Conservation (phyloP, 2,113 vertebrate species). For the Cynopterus brachyotis region DNA sequence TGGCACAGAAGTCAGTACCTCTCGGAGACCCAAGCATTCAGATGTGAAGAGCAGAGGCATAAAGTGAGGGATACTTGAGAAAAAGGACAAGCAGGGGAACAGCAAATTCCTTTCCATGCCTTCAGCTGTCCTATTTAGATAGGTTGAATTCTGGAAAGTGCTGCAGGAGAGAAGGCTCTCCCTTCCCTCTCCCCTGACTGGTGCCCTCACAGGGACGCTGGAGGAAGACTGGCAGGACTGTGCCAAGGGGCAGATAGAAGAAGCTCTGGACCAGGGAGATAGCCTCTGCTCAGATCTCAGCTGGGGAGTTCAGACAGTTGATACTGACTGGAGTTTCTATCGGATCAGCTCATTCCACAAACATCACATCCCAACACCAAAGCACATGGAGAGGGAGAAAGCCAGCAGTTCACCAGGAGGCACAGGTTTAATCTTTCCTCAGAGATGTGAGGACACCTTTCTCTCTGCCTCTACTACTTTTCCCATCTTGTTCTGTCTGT, state of each 20-base stretch:
- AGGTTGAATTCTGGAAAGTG: neutral
- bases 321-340: neutral
- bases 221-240: neutral
- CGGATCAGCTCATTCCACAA: neutral
- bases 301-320: neutral
- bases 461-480: neutral
- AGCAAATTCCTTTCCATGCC: neutral
- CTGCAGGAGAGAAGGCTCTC: rapidly evolving
- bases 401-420: neutral
- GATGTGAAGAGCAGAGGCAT: neutral
- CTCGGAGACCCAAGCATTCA: neutral
- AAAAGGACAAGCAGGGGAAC: neutral
- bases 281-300: neutral
- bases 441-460: neutral
- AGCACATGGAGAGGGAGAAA: neutral
- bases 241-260: neutral
- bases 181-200: rapidly evolving
- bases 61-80: neutral
- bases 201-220: neutral
- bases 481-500: neutral
- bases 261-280: neutral
- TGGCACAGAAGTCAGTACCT: neutral
- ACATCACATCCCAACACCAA: neutral
- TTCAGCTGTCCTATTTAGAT: neutral
- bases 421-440: neutral